Percentiles rank a stretch among this genome's conserved stretches.
Conservation (phyloP, 2,797 vertebrate genomes). For the Mus minutoides region DNA sequence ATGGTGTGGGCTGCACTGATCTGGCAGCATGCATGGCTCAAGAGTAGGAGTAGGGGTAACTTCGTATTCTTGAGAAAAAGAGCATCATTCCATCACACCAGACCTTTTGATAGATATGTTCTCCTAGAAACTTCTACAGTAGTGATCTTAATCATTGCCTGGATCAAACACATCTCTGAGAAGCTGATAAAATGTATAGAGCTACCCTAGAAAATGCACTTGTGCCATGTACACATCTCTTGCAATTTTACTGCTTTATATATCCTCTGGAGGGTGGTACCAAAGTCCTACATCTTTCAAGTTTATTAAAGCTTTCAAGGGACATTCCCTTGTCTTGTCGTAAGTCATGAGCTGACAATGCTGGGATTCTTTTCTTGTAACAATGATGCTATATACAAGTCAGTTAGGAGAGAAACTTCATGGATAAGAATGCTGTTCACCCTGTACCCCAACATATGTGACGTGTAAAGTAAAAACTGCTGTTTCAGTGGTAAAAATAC, state of each 20-base stretch:
- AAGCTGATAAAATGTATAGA: neutral
- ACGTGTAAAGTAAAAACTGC: neutral
- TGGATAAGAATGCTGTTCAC: neutral
- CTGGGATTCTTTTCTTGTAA: neutral
- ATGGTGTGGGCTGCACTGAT: neutral
- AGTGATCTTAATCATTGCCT: constrained; percentile 27
- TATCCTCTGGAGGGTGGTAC: neutral
- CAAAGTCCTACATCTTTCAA: constrained; percentile 34
- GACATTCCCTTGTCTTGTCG: neutral
- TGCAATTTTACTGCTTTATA: neutral
- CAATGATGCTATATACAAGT: neutral
- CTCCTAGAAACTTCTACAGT: neutral
- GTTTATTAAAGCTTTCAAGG: neutral
- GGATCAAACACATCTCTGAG: constrained; percentile 19
- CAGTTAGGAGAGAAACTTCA: constrained; percentile 13
- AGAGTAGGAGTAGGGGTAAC: neutral
- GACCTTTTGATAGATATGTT: neutral
- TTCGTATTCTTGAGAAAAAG: neutral
- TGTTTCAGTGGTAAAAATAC: neutral
- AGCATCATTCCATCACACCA: neutral
- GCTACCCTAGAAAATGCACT: neutral
- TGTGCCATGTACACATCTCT: neutral
- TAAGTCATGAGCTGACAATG: neutral
- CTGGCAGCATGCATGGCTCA: neutral
- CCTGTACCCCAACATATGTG: neutral